phyloP scores from a whole-genome alignment of 35 echinoderm and acorn worm genomes.

The Acanthaster planci region DNA sequence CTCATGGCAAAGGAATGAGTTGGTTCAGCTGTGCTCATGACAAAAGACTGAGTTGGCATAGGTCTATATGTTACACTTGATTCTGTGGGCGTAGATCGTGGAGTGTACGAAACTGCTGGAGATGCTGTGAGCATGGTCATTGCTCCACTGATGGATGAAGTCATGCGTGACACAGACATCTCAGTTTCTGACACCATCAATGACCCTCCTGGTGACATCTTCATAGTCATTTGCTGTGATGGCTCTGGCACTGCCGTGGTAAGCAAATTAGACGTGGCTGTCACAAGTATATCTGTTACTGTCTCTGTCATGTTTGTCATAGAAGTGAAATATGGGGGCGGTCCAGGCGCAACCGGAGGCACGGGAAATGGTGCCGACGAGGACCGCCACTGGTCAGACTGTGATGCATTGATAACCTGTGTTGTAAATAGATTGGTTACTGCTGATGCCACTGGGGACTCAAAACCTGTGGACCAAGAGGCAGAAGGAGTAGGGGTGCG shows the following conservation, averaged over 20 bases:
- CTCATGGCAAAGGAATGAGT: neutral
- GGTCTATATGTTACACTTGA: neutral
- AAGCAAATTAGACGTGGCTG: neutral
- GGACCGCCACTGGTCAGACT: neutral
- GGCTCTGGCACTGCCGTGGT: neutral
- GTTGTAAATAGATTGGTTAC: neutral
- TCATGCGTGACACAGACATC: neutral
- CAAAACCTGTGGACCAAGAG: neutral
- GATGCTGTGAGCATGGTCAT: neutral
- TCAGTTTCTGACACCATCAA: neutral
- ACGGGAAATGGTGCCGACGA: neutral
- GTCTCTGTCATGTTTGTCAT: neutral
- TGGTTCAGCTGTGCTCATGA: conserved; percentile 9
- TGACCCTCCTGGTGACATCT: neutral
- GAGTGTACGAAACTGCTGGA: neutral
- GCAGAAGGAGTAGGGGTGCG: neutral
- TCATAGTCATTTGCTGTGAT: neutral
- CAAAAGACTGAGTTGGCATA: neutral
- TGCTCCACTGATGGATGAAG: neutral
- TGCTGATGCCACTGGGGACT: neutral
- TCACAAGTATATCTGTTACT: neutral
- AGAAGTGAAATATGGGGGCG: neutral
- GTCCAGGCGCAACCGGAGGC: neutral
- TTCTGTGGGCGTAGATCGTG: neutral
- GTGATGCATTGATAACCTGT: neutral